Conservation (phyloP, 2,113 vertebrate genomes). For the Hypocryptadius cinnamomeus region DNA sequence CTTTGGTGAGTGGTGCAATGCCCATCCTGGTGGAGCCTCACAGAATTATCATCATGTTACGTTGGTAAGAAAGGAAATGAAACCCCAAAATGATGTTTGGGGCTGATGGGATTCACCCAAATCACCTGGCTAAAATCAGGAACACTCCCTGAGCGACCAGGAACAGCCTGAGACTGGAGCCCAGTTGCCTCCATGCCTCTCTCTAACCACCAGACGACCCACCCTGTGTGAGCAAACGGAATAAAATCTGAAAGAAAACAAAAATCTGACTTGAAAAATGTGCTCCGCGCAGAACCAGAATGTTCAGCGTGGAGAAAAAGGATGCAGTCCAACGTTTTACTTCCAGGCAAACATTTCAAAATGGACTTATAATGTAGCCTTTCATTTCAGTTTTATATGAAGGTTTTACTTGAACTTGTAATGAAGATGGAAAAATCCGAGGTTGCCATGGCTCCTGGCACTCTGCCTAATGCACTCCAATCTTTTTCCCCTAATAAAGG, state of each 20-base stretch:
- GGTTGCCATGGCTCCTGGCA: constrained; percentile 61
- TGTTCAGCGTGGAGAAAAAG: constrained; percentile 12
- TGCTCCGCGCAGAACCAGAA: constrained; percentile 16
- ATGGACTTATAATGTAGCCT: constrained; percentile 68
- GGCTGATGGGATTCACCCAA: not conserved
- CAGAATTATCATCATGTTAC: not conserved
- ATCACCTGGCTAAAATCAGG: constrained; percentile 10
- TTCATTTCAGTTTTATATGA: constrained; percentile 72
- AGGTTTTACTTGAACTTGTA: constrained; percentile 69
- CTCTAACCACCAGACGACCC: constrained; percentile 51
- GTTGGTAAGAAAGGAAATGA: not conserved
- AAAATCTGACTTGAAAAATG: constrained; percentile 54
- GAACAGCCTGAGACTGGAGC: constrained; percentile 28
- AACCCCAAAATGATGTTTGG: not conserved
- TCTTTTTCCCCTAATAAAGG: constrained; percentile 60
- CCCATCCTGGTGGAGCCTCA: not conserved
- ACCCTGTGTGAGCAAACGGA: constrained; percentile 57
- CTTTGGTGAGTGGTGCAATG: fast-evolving
- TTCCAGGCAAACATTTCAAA: constrained; percentile 69
- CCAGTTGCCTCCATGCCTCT: constrained; percentile 36
- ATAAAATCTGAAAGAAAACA: constrained; percentile 57
- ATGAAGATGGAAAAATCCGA: constrained; percentile 71
- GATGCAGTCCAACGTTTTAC: constrained; percentile 61
- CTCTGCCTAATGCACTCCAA: constrained; percentile 44
- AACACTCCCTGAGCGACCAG: not conserved